phyloP scores from a whole-genome alignment of 2,888 invertebrate species.

The Drosophila percnosoma region DNA sequence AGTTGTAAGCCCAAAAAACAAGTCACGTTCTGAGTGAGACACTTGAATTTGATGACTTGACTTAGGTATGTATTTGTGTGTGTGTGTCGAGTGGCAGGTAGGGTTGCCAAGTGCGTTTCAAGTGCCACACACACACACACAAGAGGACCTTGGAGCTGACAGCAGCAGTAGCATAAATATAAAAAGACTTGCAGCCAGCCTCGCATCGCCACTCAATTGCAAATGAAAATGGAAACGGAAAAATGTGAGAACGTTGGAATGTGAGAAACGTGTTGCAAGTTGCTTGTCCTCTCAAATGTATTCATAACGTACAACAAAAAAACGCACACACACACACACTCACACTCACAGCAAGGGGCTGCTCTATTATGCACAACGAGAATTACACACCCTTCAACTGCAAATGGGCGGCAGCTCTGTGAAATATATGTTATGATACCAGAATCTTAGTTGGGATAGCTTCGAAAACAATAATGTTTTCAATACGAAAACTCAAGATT shows the following conservation, averaged over 20 bases:
- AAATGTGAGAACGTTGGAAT: conserved; percentile 18
- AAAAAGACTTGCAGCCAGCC: not conserved
- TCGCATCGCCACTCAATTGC: conserved; percentile 51
- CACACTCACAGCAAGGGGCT: not conserved
- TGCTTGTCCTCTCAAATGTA: conserved; percentile 25
- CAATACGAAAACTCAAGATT: not conserved
- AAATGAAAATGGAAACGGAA: conserved; percentile 31
- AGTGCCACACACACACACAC: conserved; percentile 34
- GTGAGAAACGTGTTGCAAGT: conserved; percentile 10
- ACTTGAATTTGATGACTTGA: conserved; percentile 48
- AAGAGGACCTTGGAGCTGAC: conserved; percentile 55
- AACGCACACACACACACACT: not conserved
- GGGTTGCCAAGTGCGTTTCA: conserved; percentile 45
- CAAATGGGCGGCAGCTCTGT: not conserved
- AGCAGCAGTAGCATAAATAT: conserved; percentile 17
- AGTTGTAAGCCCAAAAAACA: conserved; percentile 41
- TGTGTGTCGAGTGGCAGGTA: conserved; percentile 11
- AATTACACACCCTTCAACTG: not conserved
- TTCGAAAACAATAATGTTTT: not conserved
- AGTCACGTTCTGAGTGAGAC: conserved; percentile 60
- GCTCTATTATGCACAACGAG: not conserved
- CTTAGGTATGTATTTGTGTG: conserved; percentile 17
- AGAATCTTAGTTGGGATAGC: not conserved
- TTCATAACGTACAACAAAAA: conserved; percentile 19
- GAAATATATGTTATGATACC: not conserved